Evolutionary conservation across 1,140 invertebrate genomes (phyloP).

Genomic region (Pseudomyrmex sp.): DNA sequence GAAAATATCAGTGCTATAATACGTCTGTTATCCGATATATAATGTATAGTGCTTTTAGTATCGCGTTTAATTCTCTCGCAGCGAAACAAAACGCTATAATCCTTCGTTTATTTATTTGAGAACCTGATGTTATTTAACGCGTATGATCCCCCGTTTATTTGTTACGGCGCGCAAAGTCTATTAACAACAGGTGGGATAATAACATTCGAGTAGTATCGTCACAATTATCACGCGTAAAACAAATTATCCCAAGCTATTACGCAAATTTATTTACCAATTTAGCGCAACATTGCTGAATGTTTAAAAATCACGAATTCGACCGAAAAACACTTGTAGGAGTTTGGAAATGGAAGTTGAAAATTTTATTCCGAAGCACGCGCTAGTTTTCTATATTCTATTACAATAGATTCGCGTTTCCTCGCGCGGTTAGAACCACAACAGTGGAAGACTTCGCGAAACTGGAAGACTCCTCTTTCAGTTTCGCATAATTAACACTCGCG

Average conservation of each 20-base stretch:
- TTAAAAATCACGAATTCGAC: no score
- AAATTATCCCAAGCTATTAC: conserved; percentile 21
- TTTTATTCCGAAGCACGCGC: background rate
- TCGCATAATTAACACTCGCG: conserved; percentile 37
- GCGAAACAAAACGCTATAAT: background rate
- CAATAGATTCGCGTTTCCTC: conserved; percentile 5
- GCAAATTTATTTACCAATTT: conserved; percentile 21
- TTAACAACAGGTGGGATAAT: background rate
- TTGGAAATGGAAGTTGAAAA: conserved; percentile 16
- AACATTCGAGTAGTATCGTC: background rate
- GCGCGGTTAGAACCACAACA: no score
- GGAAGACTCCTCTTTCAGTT: conserved; percentile 23
- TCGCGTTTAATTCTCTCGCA: background rate
- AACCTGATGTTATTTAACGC: conserved; percentile 4
- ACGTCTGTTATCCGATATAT: background rate
- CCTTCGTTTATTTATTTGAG: background rate
- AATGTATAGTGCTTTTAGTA: no score
- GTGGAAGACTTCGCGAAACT: background rate
- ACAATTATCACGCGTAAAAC: conserved; percentile 19
- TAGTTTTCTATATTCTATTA: background rate
- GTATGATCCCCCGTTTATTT: conserved; percentile 4
- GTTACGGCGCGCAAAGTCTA: background rate
- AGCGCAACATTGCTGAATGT: no score
- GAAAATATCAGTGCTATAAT: background rate
- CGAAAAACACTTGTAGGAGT: background rate